Evolutionary conservation across 1,140 invertebrate species (phyloP).

Genomic region (Orussus abietinus): DNA sequence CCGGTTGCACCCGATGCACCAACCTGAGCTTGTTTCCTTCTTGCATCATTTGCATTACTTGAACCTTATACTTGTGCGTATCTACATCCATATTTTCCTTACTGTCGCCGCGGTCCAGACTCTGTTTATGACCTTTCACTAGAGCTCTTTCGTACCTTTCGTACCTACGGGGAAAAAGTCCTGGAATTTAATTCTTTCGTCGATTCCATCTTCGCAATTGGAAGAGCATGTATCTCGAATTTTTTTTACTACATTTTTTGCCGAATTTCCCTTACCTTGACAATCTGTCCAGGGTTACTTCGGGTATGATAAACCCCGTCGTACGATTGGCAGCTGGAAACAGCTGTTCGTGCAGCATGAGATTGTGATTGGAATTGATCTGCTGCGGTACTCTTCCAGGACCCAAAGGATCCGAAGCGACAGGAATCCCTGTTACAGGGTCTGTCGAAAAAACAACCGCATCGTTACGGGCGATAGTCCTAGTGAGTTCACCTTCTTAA

Average conservation of each 20-base stretch:
- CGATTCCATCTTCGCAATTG: too few species aligned
- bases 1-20: constrained; percentile 9
- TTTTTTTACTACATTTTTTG: too few species aligned
- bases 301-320: constrained; percentile 50
- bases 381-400: constrained; percentile 57
- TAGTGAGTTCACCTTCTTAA: too few species aligned
- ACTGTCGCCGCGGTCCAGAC: constrained; percentile 41
- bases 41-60: constrained; percentile 50
- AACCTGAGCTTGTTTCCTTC: constrained; percentile 58
- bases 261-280: constrained; percentile 35
- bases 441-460: constrained; percentile 57
- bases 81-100: constrained; percentile 48
- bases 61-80: constrained; percentile 45
- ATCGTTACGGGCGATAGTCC: too few species aligned
- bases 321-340: constrained; percentile 63
- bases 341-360: constrained; percentile 73
- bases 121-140: constrained; percentile 55
- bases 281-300: constrained; percentile 44
- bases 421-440: constrained; percentile 66
- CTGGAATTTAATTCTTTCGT: too few species aligned
- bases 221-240: neutral
- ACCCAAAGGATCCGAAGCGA: constrained; percentile 59
- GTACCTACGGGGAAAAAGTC: constrained; percentile 29
- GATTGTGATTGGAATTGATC: constrained; percentile 71
- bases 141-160: constrained; percentile 60